Evolutionary conservation across 1,140 invertebrate species (phyloP).

Genomic region (Phenacoccus solenopsis): DNA sequence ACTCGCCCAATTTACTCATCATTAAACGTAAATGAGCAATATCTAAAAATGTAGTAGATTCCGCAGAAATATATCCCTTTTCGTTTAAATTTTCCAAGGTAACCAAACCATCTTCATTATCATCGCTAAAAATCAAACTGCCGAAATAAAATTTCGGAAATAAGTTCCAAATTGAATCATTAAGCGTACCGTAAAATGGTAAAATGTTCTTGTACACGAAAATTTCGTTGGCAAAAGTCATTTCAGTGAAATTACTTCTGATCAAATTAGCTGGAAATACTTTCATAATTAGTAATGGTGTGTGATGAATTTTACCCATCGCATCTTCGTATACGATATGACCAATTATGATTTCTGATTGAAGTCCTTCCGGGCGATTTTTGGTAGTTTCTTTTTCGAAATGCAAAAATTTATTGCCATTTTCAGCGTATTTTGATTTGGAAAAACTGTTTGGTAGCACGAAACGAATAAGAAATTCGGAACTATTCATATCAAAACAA

Average conservation of each 20-base stretch:
- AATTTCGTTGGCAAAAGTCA: not conserved
- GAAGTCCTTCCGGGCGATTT: conserved; percentile 11
- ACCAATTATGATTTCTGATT: not conserved
- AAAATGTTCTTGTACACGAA: not conserved
- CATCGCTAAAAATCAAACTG: not conserved
- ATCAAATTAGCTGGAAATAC: not conserved
- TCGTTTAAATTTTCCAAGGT: not conserved
- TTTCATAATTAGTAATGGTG: not conserved
- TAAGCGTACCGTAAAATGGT: not conserved
- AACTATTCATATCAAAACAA: too few relatives aligned
- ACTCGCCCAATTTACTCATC: not conserved
- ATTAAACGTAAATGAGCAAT: not conserved
- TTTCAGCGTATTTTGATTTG: too few relatives aligned
- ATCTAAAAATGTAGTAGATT: not conserved
- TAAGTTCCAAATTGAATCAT: not conserved
- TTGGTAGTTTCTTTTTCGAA: too few relatives aligned
- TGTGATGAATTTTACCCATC: not conserved
- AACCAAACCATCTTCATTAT: not conserved
- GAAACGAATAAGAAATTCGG: too few relatives aligned
- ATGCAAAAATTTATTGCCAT: too few relatives aligned
- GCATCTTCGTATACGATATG: not conserved
- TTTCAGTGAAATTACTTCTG: not conserved
- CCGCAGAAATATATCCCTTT: not conserved
- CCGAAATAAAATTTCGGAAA: not conserved
- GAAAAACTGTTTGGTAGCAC: too few relatives aligned